A percentile compares a stretch with the other conserved stretches of the same genome.
These are phyloP conservation scores for Phenganax subtilis DNA, from an alignment of 92 coral and sea anemone species.

Conservation along the genomic window DNA sequence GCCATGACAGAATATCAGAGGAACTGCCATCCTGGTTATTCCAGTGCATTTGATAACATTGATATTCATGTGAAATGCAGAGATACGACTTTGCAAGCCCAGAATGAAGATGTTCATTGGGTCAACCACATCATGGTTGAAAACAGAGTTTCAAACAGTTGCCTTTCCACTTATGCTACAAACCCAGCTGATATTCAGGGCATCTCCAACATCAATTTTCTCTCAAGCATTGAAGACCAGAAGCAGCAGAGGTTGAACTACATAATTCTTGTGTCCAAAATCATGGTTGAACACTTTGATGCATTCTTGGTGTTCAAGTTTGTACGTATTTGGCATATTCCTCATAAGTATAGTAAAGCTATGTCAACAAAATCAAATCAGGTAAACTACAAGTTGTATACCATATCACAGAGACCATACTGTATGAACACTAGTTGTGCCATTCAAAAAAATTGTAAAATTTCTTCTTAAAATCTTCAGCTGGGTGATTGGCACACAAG, in stretches of 20 bases:
- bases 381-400: no score
- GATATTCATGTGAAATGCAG: constrained; percentile 50
- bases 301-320: constrained; percentile 42
- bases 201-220: constrained; percentile 37
- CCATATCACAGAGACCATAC: no score
- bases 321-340: constrained; percentile 52
- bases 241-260: constrained; percentile 47
- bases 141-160: constrained; percentile 59
- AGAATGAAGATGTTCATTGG: constrained; percentile 59
- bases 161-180: constrained; percentile 16
- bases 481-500: not conserved
- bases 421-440: no score
- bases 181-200: constrained; percentile 31
- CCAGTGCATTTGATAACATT: constrained; percentile 54
- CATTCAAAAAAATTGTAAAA: no score
- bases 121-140: constrained; percentile 57
- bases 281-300: constrained; percentile 53
- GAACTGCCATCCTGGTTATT: constrained; percentile 59
- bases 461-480: no score
- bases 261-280: constrained; percentile 48
- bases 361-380: no score
- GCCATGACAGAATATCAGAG: constrained; percentile 28
- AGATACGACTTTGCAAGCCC: constrained; percentile 56
- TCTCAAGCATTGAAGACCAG: constrained; percentile 47
- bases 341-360: constrained; percentile 10